A percentile compares a stretch with the other conserved stretches of the same genome.
Conservation (phyloP, 2,797 vertebrate species). For the Scleropages formosus region DNA sequence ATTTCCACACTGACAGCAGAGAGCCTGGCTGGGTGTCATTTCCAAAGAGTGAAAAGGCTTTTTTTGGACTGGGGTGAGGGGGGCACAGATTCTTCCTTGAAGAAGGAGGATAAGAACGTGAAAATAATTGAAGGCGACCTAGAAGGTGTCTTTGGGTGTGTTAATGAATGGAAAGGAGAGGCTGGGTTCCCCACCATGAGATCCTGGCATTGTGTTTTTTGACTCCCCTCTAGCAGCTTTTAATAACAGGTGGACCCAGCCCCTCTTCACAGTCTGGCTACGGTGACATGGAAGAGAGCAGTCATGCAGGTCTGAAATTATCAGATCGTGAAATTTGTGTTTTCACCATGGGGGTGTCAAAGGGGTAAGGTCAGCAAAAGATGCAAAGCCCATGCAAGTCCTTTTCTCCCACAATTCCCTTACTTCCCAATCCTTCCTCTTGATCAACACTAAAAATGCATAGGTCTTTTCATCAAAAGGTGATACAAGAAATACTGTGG, state of each 20-base stretch:
- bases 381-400: neutral
- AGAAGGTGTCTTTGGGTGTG: conserved; percentile 16
- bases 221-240: neutral
- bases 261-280: conserved; percentile 3
- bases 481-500: no score
- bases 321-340: neutral
- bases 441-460: no score
- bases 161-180: conserved; percentile 21
- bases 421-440: no score
- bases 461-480: no score
- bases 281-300: conserved; percentile 19
- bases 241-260: conserved; percentile 23
- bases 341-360: neutral
- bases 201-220: conserved; percentile 22
- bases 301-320: conserved; percentile 14
- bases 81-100: conserved; percentile 15
- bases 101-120: conserved; percentile 20
- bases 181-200: neutral
- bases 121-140: conserved; percentile 25
- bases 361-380: conserved; percentile 4
- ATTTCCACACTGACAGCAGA: conserved; percentile 16
- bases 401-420: no score
- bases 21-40: conserved; percentile 23
- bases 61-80: conserved; percentile 10
- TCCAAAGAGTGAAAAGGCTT: conserved; percentile 18